Conservation (phyloP, 1,140 invertebrate species). For the Muscidifurax raptorellus region DNA sequence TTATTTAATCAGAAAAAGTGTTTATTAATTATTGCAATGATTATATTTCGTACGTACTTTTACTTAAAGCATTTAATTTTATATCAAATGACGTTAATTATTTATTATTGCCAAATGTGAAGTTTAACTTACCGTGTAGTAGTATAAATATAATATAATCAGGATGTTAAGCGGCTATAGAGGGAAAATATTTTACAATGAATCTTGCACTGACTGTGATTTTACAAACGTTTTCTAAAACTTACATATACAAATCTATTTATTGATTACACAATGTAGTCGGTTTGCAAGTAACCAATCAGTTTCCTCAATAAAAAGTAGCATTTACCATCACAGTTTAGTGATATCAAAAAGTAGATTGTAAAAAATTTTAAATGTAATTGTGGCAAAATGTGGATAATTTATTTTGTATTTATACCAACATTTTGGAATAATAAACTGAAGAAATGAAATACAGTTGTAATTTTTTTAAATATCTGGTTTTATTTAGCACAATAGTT, state of each 20-base stretch:
- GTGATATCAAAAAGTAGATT: neutral
- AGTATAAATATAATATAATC: too few relatives aligned
- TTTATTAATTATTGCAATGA: neutral
- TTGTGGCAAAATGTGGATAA: neutral
- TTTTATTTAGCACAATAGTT: slow-evolving; percentile 29
- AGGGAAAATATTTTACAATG: neutral
- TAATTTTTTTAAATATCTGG: neutral
- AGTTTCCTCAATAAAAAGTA: too few relatives aligned
- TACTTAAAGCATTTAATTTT: neutral
- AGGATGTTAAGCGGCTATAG: neutral
- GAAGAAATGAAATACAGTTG: neutral
- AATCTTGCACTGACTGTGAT: neutral
- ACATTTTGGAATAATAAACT: neutral
- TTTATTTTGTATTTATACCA: neutral
- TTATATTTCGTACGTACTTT: too few relatives aligned
- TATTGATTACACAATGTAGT: too few relatives aligned
- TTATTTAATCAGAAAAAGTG: neutral
- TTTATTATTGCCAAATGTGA: neutral
- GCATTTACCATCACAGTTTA: too few relatives aligned
- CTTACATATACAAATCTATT: too few relatives aligned
- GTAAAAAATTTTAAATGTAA: too few relatives aligned
- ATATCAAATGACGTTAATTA: neutral
- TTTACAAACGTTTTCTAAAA: neutral
- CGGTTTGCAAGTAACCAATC: too few relatives aligned
- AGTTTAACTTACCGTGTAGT: neutral